These are phyloP conservation scores for Melanostoma mellinum DNA, from an alignment of 2,888 invertebrate genomes.

Conservation along the genomic window DNA sequence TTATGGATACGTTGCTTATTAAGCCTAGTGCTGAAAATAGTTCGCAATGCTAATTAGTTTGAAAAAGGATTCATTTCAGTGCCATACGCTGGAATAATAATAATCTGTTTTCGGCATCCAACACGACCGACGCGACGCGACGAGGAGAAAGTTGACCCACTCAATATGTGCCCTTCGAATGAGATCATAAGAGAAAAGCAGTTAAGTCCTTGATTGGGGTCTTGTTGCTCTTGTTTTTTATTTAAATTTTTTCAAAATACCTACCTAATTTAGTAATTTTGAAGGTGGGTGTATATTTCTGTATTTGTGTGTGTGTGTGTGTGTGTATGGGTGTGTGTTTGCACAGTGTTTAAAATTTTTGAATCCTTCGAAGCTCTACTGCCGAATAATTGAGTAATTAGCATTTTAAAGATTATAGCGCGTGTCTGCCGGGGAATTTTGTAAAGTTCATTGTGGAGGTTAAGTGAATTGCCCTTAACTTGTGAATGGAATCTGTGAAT, in stretches of 20 bases:
- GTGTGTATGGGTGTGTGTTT: constrained; percentile 25
- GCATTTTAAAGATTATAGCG: constrained; percentile 68
- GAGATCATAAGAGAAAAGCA: constrained; percentile 26
- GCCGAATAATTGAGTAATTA: constrained; percentile 71
- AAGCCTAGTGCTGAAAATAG: constrained; percentile 52
- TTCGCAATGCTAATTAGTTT: constrained; percentile 64
- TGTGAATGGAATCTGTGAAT: constrained; percentile 50
- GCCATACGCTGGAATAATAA: background rate
- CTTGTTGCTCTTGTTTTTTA: constrained; percentile 4
- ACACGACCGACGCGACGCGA: background rate
- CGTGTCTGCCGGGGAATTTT: constrained; percentile 55
- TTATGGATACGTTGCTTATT: constrained; percentile 45
- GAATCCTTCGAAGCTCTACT: constrained; percentile 47
- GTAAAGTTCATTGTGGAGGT: constrained; percentile 48
- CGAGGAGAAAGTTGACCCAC: constrained; percentile 2
- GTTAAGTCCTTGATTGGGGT: constrained; percentile 61
- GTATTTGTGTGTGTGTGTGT: constrained; percentile 10
- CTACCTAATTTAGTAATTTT: background rate
- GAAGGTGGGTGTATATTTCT: background rate
- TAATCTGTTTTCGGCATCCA: background rate
- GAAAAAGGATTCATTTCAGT: constrained; percentile 59
- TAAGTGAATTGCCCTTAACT: constrained; percentile 56
- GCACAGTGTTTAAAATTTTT: constrained; percentile 21
- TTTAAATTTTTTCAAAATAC: constrained; percentile 7
- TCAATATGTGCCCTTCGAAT: constrained; percentile 37